Conservation (phyloP, 2,888 invertebrate genomes). For the Crematogaster levior region DNA sequence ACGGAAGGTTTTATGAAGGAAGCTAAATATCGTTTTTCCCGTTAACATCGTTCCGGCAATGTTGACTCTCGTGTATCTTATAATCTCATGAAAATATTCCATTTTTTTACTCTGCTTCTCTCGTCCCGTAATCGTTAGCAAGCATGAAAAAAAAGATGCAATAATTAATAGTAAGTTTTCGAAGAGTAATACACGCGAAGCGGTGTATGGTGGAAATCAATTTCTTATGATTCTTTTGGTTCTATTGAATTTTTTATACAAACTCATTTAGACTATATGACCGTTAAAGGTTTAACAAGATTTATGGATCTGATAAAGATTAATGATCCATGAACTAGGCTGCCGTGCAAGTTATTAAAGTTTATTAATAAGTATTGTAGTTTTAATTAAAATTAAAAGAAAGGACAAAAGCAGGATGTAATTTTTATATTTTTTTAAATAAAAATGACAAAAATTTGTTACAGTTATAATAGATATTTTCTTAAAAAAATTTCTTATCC, state of each 20-base stretch:
- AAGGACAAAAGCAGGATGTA: background rate
- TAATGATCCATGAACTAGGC: conserved; percentile 8
- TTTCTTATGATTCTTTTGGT: background rate
- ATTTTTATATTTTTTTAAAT: background rate
- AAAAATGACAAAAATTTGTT: background rate
- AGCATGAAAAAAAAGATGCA: background rate
- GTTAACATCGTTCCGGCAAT: background rate
- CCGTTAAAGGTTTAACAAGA: background rate
- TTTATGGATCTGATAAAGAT: background rate
- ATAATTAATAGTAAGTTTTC: background rate
- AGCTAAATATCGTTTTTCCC: background rate
- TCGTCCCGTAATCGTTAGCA: background rate
- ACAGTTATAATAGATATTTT: background rate
- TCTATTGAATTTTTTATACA: background rate
- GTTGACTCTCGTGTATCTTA: background rate
- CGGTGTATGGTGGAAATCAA: background rate
- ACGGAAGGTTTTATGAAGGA: background rate
- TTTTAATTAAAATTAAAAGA: background rate
- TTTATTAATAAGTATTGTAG: too few species aligned
- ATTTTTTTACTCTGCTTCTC: background rate
- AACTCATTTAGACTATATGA: background rate
- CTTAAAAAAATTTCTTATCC: background rate
- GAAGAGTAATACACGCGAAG: background rate
- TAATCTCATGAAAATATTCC: background rate
- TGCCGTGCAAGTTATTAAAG: background rate